Percentiles rank a stretch among this genome's conserved stretches.
These are phyloP conservation scores for Micromys minutus DNA, from an alignment of 2,113 vertebrate genomes.

Conservation along the genomic window DNA sequence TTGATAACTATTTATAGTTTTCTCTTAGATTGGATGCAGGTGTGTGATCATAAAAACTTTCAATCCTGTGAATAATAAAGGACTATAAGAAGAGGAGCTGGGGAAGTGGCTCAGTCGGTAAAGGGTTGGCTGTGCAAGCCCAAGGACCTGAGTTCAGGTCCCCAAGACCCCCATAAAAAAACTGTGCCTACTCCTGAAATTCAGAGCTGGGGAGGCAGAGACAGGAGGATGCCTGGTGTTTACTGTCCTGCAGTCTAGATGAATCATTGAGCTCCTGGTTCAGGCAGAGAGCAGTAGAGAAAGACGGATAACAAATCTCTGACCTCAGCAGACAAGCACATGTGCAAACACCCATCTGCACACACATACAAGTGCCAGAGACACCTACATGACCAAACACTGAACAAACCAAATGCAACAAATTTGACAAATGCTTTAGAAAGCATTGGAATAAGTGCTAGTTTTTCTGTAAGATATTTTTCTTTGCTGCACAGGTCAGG, in stretches of 20 bases:
- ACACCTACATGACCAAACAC: not conserved
- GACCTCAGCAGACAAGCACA: not conserved
- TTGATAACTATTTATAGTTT: constrained; percentile 26
- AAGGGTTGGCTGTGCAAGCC: not conserved
- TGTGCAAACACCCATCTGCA: not conserved
- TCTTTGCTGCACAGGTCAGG: constrained; percentile 67
- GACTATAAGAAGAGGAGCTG: not conserved
- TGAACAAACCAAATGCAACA: not conserved
- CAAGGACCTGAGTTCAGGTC: not conserved
- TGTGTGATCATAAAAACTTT: constrained; percentile 32
- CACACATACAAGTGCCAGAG: not conserved
- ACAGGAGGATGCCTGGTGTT: not conserved
- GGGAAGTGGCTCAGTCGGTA: not conserved
- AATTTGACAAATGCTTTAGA: constrained; percentile 23
- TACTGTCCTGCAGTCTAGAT: not conserved
- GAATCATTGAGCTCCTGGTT: not conserved
- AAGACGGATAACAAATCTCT: not conserved
- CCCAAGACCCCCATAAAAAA: not conserved
- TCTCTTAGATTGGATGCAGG: constrained; percentile 46
- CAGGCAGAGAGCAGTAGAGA: not conserved
- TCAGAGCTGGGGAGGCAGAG: not conserved
- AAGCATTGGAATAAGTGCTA: constrained; percentile 53
- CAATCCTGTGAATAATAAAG: not conserved
- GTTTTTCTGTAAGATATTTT: constrained; percentile 69
- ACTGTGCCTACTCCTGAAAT: not conserved